A percentile compares a stretch with the other conserved stretches of the same genome.
Evolutionary conservation across 2,888 invertebrate species (phyloP).

Genomic region (Hesperia comma): DNA sequence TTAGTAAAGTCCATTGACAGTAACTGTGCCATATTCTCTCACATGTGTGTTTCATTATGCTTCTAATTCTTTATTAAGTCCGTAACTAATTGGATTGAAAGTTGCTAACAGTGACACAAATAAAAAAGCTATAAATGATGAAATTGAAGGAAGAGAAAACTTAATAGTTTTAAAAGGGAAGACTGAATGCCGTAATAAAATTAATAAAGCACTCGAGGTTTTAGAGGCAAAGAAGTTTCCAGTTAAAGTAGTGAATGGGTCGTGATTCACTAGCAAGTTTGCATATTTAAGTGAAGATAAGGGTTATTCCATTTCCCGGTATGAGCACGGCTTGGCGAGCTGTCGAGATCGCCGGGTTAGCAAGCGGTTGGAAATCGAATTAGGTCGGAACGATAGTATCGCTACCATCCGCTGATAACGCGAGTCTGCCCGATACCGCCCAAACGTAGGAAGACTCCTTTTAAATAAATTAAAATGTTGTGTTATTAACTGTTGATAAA

Average conservation of each 20-base stretch:
- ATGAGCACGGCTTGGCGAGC: constrained; percentile 54
- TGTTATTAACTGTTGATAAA: neutral
- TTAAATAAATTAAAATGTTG: constrained; percentile 19
- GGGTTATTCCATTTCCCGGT: constrained; percentile 62
- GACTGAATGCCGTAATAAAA: constrained; percentile 29
- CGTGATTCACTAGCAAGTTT: constrained; percentile 63
- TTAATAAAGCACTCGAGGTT: constrained; percentile 28
- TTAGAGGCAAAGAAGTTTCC: constrained; percentile 26
- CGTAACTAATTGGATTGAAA: too few species aligned
- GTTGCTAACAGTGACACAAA: too few species aligned
- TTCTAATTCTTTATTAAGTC: too few species aligned
- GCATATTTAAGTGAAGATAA: constrained; percentile 76
- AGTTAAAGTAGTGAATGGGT: constrained; percentile 58
- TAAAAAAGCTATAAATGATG: neutral
- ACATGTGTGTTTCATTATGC: too few species aligned
- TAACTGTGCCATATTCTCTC: too few species aligned
- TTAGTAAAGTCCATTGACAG: too few species aligned
- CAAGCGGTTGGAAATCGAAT: constrained; percentile 49
- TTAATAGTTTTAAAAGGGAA: constrained; percentile 30
- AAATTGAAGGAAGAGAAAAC: neutral
- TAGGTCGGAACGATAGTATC: constrained; percentile 38
- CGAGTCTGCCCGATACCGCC: constrained; percentile 18
- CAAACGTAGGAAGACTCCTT: constrained; percentile 14
- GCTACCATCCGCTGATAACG: constrained; percentile 23
- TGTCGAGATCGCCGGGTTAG: constrained; percentile 52